Evolutionary conservation across 2,797 vertebrate species (phyloP).

Genomic region (Uromys caudimaculatus): DNA sequence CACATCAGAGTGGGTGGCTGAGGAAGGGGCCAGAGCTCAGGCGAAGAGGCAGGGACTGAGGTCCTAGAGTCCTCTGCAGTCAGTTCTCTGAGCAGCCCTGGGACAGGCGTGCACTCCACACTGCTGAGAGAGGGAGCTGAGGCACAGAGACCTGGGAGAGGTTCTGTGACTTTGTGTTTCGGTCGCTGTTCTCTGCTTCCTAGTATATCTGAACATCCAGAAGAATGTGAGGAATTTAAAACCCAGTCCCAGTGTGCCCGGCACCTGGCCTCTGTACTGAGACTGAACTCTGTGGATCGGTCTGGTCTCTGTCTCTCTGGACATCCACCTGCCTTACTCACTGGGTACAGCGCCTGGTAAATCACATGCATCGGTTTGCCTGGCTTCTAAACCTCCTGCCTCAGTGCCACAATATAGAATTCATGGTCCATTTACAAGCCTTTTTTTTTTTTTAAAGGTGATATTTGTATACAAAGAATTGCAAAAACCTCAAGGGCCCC

Average conservation of each 20-base stretch:
- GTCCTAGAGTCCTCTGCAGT: neutral
- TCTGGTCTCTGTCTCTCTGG: rapidly evolving
- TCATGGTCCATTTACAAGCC: no score
- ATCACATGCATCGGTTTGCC: rapidly evolving
- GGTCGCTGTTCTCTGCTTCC: no score
- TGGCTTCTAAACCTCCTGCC: neutral
- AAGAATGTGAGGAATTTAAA: neutral
- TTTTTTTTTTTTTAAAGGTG: neutral
- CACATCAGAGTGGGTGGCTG: rapidly evolving
- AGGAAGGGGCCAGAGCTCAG: rapidly evolving
- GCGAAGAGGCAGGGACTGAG: neutral
- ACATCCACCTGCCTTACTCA: rapidly evolving
- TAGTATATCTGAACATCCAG: neutral
- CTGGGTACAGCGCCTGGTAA: no score
- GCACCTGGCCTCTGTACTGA: rapidly evolving
- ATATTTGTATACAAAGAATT: neutral
- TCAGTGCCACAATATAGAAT: neutral
- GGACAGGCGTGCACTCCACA: no score
- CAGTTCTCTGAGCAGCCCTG: rapidly evolving
- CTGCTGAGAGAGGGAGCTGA: neutral
- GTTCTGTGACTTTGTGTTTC: rapidly evolving
- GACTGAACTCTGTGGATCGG: rapidly evolving
- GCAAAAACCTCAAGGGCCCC: neutral
- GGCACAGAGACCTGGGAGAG: neutral
- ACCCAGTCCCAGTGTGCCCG: rapidly evolving